Base-by-base conservation (phyloP, 2,888 invertebrate species). In the Macrosiphum euphorbiae region DNA sequence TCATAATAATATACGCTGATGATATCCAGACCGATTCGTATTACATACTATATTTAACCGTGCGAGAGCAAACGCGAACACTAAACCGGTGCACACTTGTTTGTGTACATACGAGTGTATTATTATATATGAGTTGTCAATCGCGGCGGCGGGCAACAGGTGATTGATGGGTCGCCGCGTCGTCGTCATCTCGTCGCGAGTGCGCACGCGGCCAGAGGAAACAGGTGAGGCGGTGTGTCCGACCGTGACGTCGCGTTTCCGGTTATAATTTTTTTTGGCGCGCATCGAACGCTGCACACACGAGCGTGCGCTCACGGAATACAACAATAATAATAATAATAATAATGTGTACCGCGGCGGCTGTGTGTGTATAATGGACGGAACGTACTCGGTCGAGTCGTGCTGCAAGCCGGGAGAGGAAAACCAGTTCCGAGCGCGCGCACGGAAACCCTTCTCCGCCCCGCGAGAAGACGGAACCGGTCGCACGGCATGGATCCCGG, bases 161-260 rank as follows among this genome's bases (percentile, higher is more conserved):
- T 92, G 92, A 92, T 92, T 92, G 88, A 89, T 88, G 92, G 88
- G 88, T 88, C 52, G 78, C 44, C 58, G 89, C 35, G 55, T 89
- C 41, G 16, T 55, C 86, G 86, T 47, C 86, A 47, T 84, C 26
- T 89, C 35, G 93, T 78, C 78, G 89, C 90, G 85, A 90, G 90
- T 86, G 52, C 41, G 52, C 52, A 41, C 61, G 55, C 84, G 89
- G 91, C 91, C 7, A 35, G 47, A 55, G 58, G 28, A 35, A 20
- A 58, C 92, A 50, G 87, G 87, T 67, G 87, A 78, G 52, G 78
- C n/a, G 52, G 28, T 58, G 91, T n/a, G 78, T 67, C 92, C 44
- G 92, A 78, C 89, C 89, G 92, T 89, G 92, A 93, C 93, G 93
- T 93, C 85, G 89, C 93, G 89, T 93, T 93, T 93, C 89, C 93